Conservation (phyloP, 2,888 invertebrate genomes). For the Notocelia uddmanniana region DNA sequence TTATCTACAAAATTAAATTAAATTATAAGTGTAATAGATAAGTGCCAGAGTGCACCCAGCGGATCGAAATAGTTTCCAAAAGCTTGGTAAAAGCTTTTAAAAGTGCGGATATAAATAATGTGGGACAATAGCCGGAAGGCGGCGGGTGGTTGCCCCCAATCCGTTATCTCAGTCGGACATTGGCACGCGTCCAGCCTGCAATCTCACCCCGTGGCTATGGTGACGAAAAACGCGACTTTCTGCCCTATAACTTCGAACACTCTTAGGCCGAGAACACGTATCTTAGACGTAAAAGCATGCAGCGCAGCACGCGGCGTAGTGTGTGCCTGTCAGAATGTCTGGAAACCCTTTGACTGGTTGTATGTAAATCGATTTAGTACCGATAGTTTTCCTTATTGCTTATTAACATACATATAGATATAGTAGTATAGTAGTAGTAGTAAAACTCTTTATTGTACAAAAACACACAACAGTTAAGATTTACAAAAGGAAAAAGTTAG, state of each 20-base stretch:
- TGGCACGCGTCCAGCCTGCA: constrained; percentile 53
- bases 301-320: no score
- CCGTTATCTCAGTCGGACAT: constrained; percentile 61
- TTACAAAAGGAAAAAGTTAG: no score
- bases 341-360: no score
- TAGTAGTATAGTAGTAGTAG: no score
- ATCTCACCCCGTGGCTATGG: constrained; percentile 26
- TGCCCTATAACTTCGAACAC: neutral
- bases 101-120: constrained; percentile 42
- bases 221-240: constrained; percentile 4
- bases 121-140: constrained; percentile 42
- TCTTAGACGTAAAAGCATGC: no score
- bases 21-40: neutral
- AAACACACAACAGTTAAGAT: no score
- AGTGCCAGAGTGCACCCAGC: neutral
- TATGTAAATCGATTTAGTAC: no score
- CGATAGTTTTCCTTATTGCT: no score
- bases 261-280: no score
- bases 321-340: neutral
- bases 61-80: constrained; percentile 11
- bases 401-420: no score
- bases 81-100: constrained; percentile 37
- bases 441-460: no score
- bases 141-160: constrained; percentile 57
- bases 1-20: neutral